Evolutionary conservation across 2,888 invertebrate species (phyloP).

Genomic region (Ceramica pisi): DNA sequence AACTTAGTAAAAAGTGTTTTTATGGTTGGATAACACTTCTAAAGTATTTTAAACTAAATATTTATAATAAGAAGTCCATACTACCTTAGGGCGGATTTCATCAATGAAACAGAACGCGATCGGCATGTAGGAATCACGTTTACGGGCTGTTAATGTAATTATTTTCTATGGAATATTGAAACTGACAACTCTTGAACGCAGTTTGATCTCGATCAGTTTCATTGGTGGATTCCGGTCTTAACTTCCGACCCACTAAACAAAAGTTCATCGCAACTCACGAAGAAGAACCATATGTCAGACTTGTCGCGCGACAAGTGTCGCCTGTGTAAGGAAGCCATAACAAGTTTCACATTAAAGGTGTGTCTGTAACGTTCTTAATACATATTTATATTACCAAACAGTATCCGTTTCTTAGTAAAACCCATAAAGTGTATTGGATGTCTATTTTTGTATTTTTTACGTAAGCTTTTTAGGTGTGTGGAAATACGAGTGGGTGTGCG

Average conservation of each 20-base stretch:
- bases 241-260: neutral
- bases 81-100: no score
- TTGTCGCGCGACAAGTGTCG: neutral
- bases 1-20: no score
- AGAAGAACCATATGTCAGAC: neutral
- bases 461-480: constrained; percentile 10
- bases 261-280: neutral
- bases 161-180: no score
- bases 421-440: constrained; percentile 28
- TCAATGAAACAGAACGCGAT: no score
- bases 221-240: no score
- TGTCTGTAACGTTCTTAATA: neutral
- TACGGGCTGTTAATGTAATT: no score
- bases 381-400: constrained; percentile 39
- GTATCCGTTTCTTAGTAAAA: constrained; percentile 40
- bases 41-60: no score
- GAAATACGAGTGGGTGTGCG: neutral
- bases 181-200: no score
- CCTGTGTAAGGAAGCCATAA: neutral
- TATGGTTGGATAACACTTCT: no score
- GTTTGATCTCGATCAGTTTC: no score
- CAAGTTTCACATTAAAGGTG: constrained; percentile 38
- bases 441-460: constrained; percentile 33
- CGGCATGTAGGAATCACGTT: no score
- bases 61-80: no score